phyloP scores from a whole-genome alignment of 2,113 vertebrate genomes.

The Podilymbus podiceps region DNA sequence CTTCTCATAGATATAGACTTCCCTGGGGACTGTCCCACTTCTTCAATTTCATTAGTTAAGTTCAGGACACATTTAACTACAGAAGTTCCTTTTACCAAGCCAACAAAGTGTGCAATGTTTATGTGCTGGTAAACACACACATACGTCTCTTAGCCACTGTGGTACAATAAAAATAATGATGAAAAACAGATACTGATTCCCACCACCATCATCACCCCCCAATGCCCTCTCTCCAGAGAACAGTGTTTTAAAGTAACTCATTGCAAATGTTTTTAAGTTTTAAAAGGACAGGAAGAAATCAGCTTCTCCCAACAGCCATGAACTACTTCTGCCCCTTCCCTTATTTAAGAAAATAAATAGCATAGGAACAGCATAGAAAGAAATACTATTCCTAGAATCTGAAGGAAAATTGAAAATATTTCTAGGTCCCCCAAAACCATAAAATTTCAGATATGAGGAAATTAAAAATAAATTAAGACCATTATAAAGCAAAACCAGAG shows the following conservation, averaged over 20 bases:
- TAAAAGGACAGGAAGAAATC: background rate
- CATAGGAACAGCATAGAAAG: background rate
- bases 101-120: background rate
- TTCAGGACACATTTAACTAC: background rate
- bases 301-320: background rate
- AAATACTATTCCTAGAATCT: background rate
- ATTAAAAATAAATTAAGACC: background rate
- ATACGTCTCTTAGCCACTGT: accelerated
- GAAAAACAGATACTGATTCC: background rate
- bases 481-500: background rate
- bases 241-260: background rate
- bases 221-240: background rate
- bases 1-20: background rate
- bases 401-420: background rate
- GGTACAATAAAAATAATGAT: background rate
- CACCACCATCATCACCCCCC: background rate
- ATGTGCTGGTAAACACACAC: background rate
- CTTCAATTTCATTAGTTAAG: background rate
- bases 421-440: background rate
- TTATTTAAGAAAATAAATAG: background rate
- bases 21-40: background rate
- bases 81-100: background rate
- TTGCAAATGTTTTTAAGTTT: background rate
- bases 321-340: background rate
- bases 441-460: background rate